Percentiles rank a stretch among this genome's conserved stretches.
Evolutionary conservation across 92 coral and sea anemone genomes (phyloP).

Genomic region (Parazoanthus swiftii): DNA sequence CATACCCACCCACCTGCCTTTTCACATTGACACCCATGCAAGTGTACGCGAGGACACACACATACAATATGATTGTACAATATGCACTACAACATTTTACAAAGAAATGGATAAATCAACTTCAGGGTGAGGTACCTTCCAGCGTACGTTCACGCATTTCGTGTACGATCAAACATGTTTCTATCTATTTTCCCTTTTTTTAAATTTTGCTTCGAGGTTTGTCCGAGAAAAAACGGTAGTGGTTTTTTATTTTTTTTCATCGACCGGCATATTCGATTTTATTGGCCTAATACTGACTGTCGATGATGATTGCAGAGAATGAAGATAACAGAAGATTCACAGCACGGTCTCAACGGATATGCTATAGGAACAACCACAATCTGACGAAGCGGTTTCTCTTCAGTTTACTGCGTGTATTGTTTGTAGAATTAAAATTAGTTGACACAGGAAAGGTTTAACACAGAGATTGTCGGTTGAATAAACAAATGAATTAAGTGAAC

Average conservation of each 20-base stretch:
- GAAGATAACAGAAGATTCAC: not conserved
- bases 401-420: not conserved
- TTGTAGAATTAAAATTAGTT: not conserved
- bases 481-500: slow-evolving; percentile 26
- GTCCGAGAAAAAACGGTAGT: no score
- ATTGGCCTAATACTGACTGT: not conserved
- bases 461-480: slow-evolving; percentile 5
- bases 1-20: no score
- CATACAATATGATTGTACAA: no score
- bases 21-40: not conserved
- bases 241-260: no score
- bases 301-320: not conserved
- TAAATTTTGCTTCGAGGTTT: not conserved
- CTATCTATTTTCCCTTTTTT: not conserved
- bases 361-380: not conserved
- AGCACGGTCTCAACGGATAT: not conserved
- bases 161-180: not conserved
- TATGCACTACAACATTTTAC: not conserved
- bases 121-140: not conserved
- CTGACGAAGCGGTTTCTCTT: not conserved
- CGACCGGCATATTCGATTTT: not conserved
- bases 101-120: not conserved
- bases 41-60: not conserved
- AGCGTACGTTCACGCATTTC: not conserved
- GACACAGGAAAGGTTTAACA: slow-evolving; percentile 34